phyloP scores from a whole-genome alignment of 2,888 invertebrate species.

The Eumerus sabulonum region DNA sequence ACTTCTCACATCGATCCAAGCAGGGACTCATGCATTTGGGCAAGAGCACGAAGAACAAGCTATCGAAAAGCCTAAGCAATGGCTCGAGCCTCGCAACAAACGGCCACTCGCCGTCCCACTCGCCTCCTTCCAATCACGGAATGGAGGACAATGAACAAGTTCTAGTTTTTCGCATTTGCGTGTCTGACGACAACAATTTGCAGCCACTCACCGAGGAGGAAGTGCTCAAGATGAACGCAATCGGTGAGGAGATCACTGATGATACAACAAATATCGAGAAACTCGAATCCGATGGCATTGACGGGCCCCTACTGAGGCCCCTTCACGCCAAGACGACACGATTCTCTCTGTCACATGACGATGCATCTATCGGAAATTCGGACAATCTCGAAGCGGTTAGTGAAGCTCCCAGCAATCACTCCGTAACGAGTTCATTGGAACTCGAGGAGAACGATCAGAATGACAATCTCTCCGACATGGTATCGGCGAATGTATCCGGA shows the following conservation, averaged over 20 bases:
- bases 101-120: conserved; percentile 72
- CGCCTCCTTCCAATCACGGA: conserved; percentile 60
- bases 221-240: conserved; percentile 80
- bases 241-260: conserved; percentile 75
- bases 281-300: conserved; percentile 74
- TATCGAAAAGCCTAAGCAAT: conserved; percentile 76
- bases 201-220: conserved; percentile 85
- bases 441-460: conserved; percentile 92
- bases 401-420: conserved; percentile 97
- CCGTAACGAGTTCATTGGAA: conserved; percentile 94
- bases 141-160: conserved; percentile 80
- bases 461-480: conserved; percentile 98
- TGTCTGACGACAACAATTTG: conserved; percentile 82
- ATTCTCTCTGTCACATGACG: conserved; percentile 93
- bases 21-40: conserved; percentile 76
- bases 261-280: conserved; percentile 73
- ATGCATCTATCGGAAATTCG: conserved; percentile 94
- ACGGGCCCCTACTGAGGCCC: conserved; percentile 77
- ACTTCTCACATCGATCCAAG: conserved; percentile 71
- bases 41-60: conserved; percentile 77
- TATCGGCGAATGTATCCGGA: conserved; percentile 95
- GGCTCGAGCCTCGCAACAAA: conserved; percentile 56
- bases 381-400: conserved; percentile 97
- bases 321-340: conserved; percentile 82
- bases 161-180: conserved; percentile 85